phyloP scores from a whole-genome alignment of 2,113 vertebrate genomes.

The Phylloscopus trochilus region DNA sequence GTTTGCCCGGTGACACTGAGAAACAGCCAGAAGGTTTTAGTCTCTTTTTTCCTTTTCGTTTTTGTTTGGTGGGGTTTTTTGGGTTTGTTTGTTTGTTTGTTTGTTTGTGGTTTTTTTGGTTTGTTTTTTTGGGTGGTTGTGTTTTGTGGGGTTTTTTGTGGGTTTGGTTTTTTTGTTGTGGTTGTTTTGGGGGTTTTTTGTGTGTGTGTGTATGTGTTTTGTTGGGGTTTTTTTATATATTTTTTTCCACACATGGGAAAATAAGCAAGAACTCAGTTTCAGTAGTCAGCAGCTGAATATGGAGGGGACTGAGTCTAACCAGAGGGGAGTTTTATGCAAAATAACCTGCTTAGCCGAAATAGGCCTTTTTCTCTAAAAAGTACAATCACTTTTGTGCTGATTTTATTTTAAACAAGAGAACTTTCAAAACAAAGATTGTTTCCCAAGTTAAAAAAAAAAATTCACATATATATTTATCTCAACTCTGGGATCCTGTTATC shows the following conservation, averaged over 20 bases:
- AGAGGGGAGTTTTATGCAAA: neutral
- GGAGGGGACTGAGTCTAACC: neutral
- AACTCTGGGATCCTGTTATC: neutral
- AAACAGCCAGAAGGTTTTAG: neutral
- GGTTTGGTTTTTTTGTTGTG: no score
- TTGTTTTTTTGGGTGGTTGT: no score
- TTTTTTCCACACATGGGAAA: neutral
- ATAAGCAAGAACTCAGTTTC: neutral
- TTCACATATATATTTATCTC: neutral
- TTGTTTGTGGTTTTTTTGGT: no score
- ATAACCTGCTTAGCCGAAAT: neutral
- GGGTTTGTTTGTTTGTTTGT: no score
- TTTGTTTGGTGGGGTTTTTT: no score
- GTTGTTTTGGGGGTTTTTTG: no score
- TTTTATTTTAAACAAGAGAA: neutral
- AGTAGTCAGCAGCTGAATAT: neutral
- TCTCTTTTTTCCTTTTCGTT: no score
- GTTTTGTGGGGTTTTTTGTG: no score
- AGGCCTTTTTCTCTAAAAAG: neutral
- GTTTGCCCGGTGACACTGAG: neutral
- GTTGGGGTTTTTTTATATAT: fast-evolving
- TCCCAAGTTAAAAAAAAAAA: neutral
- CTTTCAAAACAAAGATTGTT: neutral
- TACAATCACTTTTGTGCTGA: neutral
- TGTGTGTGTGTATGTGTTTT: no score